Evolutionary conservation across 2,797 vertebrate genomes (phyloP).

Genomic region (Hyperoplus immaculatus): DNA sequence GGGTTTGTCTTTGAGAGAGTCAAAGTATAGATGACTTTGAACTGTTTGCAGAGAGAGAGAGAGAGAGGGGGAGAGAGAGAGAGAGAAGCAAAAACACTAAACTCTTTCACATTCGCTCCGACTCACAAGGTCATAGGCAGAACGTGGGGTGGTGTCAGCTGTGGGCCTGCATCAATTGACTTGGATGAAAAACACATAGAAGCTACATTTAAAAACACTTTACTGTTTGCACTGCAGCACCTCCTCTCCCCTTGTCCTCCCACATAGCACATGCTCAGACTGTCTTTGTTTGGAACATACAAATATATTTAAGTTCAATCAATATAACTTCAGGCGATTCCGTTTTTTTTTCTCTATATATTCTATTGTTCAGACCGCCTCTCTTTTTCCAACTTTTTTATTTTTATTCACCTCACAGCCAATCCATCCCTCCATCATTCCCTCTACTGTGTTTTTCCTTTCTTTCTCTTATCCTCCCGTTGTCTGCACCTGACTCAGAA

Average conservation of each 20-base stretch:
- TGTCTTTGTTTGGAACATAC: slow-evolving; percentile 25
- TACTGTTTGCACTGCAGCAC: slow-evolving; percentile 9
- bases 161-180: slow-evolving; percentile 52
- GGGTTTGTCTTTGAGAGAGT: slow-evolving; percentile 22
- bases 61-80: background rate
- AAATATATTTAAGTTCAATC: slow-evolving; percentile 30
- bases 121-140: slow-evolving; percentile 47
- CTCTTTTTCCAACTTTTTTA: background rate
- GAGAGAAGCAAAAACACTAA: slow-evolving; percentile 29
- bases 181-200: slow-evolving; percentile 53
- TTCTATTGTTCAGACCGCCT: background rate
- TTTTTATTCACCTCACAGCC: slow-evolving; percentile 3
- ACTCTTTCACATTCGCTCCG: slow-evolving; percentile 12
- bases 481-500: slow-evolving; percentile 1
- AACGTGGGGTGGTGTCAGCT: slow-evolving; percentile 23
- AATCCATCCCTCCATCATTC: background rate
- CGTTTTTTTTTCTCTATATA: background rate
- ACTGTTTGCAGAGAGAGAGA: slow-evolving; percentile 38
- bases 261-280: slow-evolving; percentile 23
- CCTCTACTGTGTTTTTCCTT: background rate
- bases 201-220: slow-evolving; percentile 40
- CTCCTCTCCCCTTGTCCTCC: slow-evolving; percentile 34
- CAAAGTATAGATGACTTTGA: slow-evolving; percentile 37
- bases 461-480: background rate
- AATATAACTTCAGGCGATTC: slow-evolving; percentile 17